Base-by-base conservation (phyloP, 37 sponge, comb jelly and placozoan genomes). In the Hormiphora californensis region DNA sequence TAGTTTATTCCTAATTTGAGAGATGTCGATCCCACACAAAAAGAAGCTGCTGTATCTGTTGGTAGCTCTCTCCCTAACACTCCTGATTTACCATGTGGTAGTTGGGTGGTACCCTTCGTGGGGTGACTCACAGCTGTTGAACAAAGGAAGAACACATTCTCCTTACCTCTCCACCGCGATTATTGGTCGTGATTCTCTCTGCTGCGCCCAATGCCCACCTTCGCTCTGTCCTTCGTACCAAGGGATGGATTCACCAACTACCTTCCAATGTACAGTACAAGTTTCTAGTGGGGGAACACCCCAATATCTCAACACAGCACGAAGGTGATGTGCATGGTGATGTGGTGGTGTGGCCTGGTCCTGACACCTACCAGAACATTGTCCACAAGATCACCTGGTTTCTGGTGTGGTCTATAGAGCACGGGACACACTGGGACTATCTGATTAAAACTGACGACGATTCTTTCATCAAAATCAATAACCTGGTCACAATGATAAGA, bases 391-490 rank as follows among this genome's bases (percentile, higher is more conserved):
- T 33, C 0, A 46, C 81, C 36, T 73, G 81, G 81, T 15, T 40
- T 27, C 1, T 73, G 43, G 81, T n/a, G 27, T 73, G 81, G 81
- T 15, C n/a, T 27, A 4, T 73, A 23, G 81, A 36, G 27, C 40
- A 40, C 46, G 81, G 39, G 1, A 22, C 21, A 4, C 23, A 23
- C 23, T 73, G 21, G 46, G 81, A 73, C 38, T 73, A 43, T 40
- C 81, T 73, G 12, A 46, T 73, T 22, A 73, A 73, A 46, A 19
- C 43, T 1, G 81, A 73, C 81, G 81, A 73, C 25, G 81, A 73
- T 28, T 73, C 81, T 0, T 40, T 36, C 17, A 23, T 73, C 25
- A 37, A 73, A 5, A 7, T 73, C 1, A 22, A 8, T 0, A 41
- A 27, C 23, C 38, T 73, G 25, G 41, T 46, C 0, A 8, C 27